Base-by-base conservation (phyloP, 2,113 vertebrate species). In the Grammomys dolichurus region DNA sequence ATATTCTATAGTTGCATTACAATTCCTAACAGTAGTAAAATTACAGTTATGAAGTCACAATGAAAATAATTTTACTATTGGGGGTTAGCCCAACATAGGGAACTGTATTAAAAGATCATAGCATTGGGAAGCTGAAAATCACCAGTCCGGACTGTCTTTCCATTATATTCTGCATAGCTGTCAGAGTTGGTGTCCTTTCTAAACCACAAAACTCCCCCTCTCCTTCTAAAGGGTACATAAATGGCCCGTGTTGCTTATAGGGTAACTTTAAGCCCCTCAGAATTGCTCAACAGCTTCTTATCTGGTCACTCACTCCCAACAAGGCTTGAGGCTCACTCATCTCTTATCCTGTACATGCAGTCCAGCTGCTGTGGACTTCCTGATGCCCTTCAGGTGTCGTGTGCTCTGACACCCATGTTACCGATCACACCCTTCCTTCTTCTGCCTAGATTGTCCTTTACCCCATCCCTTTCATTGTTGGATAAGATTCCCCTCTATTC, bases 171-270 rank as follows among this genome's bases (percentile, higher is more conserved):
- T 80, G 0, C 12, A 3, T 24, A 17, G 33, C 80, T 96, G 51
- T 90, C 77, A 63, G 72, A 73, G 20, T 48, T 43, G 77, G 65
- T 77, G 46, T 85, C 31, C 76, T 93, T 94, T 82, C 58, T 93
- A 56, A 87, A 33, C 73, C 19, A 63, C 11, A 67, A 1, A 19
- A 19, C 28, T 73, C 40, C 51, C 17, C 51, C 51, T 51, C 51
- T 51, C 51, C 28, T 91, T 36, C 51, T 87, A 82, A 87, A 89
- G 58, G 22, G 20, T 28, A 10, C 9, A n/a, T 9, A 33, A 63
- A 36, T 9, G n/a, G 76, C 60, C 73, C 14, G n/a, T 86, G 6
- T 26, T 40, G 26, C 48, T 51, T 81, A 51, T 51, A 85, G 12
- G 31, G 5, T 81, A 69, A 85, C 8, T 75, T 48, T 22, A 93